These are phyloP conservation scores for Epirrita christyi DNA, from an alignment of 2,888 invertebrate species.

Conservation along the genomic window DNA sequence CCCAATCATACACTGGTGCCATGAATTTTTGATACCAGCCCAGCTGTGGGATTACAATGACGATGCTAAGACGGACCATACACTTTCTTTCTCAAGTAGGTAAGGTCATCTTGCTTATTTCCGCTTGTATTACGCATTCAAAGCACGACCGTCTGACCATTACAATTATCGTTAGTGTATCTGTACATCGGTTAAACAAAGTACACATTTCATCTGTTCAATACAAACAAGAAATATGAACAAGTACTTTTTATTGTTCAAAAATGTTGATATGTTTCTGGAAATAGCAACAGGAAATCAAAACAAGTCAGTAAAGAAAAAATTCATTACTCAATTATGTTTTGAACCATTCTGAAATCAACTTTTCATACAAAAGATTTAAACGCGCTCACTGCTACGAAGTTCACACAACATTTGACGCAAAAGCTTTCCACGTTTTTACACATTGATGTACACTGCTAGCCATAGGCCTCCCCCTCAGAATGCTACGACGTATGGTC, in stretches of 20 bases:
- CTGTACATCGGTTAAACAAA: constrained; percentile 9
- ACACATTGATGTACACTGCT: too few species aligned
- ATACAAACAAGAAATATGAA: background rate
- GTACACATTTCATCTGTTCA: background rate
- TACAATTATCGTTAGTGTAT: constrained; percentile 10
- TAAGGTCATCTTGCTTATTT: constrained; percentile 24
- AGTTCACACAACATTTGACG: constrained; percentile 7
- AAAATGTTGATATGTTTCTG: too few species aligned
- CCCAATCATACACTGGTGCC: too few species aligned
- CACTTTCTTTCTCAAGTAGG: constrained; percentile 18
- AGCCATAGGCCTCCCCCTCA: background rate
- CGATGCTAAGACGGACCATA: background rate
- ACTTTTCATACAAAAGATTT: constrained; percentile 10
- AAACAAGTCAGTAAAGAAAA: too few species aligned
- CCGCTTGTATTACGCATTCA: constrained; percentile 23
- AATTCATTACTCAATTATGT: too few species aligned
- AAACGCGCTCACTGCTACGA: constrained; percentile 13
- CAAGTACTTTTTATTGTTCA: background rate
- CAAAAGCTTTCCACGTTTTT: background rate
- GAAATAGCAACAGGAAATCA: too few species aligned
- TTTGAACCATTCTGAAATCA: background rate
- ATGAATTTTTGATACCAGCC: too few species aligned
- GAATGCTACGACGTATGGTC: too few species aligned
- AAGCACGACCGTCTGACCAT: constrained; percentile 11
- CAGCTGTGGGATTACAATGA: background rate